A percentile compares a stretch with the other conserved stretches of the same genome.
Evolutionary conservation across 2,888 invertebrate species (phyloP).

Genomic region (Erebia aethiops): DNA sequence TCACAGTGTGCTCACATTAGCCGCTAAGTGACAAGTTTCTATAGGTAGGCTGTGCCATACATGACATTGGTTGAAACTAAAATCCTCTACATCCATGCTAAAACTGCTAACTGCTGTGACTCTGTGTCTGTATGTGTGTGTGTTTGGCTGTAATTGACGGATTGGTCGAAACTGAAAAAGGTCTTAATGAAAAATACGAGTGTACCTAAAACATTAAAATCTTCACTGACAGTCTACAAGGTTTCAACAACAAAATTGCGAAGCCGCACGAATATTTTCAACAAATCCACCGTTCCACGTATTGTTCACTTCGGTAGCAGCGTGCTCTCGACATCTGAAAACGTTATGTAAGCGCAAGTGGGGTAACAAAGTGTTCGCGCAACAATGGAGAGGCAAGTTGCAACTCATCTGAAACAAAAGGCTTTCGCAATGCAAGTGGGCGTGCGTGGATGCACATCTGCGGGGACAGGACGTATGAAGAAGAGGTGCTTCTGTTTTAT

Average conservation of each 20-base stretch:
- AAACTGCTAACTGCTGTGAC: no score
- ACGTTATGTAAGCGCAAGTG: conserved; percentile 36
- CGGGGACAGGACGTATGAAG: neutral
- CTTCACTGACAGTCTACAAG: no score
- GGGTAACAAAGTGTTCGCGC: conserved; percentile 33
- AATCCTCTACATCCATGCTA: no score
- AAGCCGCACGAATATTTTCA: conserved; percentile 6
- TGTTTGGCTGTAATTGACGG: no score
- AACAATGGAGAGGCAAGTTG: conserved; percentile 31
- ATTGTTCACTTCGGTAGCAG: conserved; percentile 15
- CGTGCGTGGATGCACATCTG: conserved; percentile 38
- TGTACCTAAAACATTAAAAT: no score
- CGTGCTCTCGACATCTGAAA: conserved; percentile 9
- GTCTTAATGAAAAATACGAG: no score
- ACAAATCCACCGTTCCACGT: conserved; percentile 10
- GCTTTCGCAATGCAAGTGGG: conserved; percentile 36
- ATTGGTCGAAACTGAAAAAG: no score
- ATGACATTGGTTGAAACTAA: no score
- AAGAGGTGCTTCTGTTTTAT: conserved; percentile 2
- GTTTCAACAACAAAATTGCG: conserved; percentile 8
- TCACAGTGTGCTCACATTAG: no score
- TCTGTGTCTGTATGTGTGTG: no score
- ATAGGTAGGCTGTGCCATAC: no score
- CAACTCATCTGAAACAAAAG: conserved; percentile 40
- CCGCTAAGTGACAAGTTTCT: no score